Evolutionary conservation across 30 jellyfish, hydroid and myxozoan species (phyloP).

Genomic region (Turritopsis rubra): DNA sequence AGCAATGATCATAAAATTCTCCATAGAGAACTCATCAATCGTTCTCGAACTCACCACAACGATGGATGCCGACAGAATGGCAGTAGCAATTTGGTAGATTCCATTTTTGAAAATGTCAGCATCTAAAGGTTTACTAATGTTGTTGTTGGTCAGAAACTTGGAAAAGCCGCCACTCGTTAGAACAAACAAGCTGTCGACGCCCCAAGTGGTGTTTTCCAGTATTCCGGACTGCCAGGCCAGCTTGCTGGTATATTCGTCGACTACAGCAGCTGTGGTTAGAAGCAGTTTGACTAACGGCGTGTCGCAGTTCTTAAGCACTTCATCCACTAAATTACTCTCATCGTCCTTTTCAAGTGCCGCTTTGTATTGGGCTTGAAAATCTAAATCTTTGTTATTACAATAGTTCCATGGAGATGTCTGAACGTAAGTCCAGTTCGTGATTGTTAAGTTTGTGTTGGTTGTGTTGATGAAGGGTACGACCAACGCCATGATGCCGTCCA

Average conservation of each 20-base stretch:
- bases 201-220: neutral
- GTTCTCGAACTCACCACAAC: neutral
- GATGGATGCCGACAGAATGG: neutral
- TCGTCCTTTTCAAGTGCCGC: neutral
- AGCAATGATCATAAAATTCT: neutral
- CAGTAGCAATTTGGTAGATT: neutral
- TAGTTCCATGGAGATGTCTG: slow-evolving; percentile 20
- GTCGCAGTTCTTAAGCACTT: neutral
- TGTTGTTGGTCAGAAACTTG: neutral
- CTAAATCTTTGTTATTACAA: neutral
- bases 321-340: neutral
- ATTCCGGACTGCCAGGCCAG: neutral
- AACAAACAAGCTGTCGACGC: neutral
- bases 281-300: neutral
- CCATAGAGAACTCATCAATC: neutral
- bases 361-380: neutral
- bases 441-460: neutral
- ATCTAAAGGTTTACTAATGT: neutral
- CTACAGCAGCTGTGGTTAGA: slow-evolving; percentile 27
- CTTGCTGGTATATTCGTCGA: neutral
- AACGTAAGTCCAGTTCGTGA: slow-evolving; percentile 12
- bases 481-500: slow-evolving; percentile 19
- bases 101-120: slow-evolving; percentile 16
- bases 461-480: neutral
- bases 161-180: slow-evolving; percentile 31